phyloP scores from a whole-genome alignment of 2,888 invertebrate genomes.

The Masnerella sp. region DNA sequence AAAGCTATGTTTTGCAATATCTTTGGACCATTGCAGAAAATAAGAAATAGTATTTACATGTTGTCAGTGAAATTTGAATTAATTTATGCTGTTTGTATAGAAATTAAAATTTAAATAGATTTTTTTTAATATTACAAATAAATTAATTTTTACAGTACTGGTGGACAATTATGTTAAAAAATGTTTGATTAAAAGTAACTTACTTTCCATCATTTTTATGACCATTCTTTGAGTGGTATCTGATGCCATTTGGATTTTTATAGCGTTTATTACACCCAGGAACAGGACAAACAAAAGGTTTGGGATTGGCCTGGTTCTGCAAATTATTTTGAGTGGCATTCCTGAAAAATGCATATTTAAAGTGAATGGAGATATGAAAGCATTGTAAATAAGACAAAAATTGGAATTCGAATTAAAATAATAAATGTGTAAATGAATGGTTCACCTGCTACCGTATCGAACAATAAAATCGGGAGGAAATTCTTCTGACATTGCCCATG shows the following conservation, averaged over 20 bases:
- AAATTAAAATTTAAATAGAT: too few species aligned
- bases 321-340: slow-evolving; percentile 23
- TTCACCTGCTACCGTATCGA: slow-evolving; percentile 84
- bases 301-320: slow-evolving; percentile 70
- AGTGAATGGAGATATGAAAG: slow-evolving; percentile 3
- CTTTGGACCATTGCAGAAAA: too few species aligned
- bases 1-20: too few species aligned
- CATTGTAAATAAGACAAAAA: neutral
- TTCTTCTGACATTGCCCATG: slow-evolving; percentile 88
- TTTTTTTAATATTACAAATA: neutral
- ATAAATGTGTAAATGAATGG: neutral
- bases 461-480: slow-evolving; percentile 88
- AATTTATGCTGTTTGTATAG: too few species aligned
- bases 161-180: too few species aligned
- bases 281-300: slow-evolving; percentile 90
- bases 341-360: slow-evolving; percentile 11
- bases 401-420: neutral
- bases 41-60: too few species aligned
- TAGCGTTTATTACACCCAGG: slow-evolving; percentile 92
- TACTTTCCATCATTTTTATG: slow-evolving; percentile 91
- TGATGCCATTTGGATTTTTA: slow-evolving; percentile 93
- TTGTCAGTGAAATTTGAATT: too few species aligned
- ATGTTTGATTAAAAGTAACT: slow-evolving; percentile 76
- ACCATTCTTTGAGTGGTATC: slow-evolving; percentile 92
- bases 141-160: slow-evolving; percentile 2